phyloP scores from a whole-genome alignment of 2,888 invertebrate genomes.

The Habroteleia sp. region DNA sequence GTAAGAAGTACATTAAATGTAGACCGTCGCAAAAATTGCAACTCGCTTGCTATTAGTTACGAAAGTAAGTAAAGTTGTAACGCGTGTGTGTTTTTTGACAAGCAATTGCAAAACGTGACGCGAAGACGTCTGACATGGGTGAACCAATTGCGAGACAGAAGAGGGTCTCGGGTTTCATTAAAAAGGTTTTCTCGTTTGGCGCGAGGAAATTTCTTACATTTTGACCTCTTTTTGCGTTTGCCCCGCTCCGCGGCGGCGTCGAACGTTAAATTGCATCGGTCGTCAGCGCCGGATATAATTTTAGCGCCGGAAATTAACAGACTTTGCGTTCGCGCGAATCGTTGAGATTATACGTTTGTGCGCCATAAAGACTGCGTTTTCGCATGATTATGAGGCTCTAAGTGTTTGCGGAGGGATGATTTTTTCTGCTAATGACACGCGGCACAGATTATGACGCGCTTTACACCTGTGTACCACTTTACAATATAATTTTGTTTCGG shows the following conservation, averaged over 20 bases:
- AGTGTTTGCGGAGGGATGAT: slow-evolving; percentile 53
- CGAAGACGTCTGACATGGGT: slow-evolving; percentile 6
- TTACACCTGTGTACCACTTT: slow-evolving; percentile 47
- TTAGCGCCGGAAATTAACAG: slow-evolving; percentile 74
- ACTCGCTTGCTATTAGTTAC: background rate
- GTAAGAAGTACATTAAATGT: no score
- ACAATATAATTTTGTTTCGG: slow-evolving; percentile 53
- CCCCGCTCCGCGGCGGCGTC: slow-evolving; percentile 59
- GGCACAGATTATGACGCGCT: slow-evolving; percentile 55
- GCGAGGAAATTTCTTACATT: slow-evolving; percentile 67
- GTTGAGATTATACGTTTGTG: slow-evolving; percentile 62
- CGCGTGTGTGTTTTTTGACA: background rate
- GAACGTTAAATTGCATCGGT: slow-evolving; percentile 76
- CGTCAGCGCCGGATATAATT: slow-evolving; percentile 73
- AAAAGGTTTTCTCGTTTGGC: slow-evolving; percentile 69
- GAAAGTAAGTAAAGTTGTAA: slow-evolving; percentile 16
- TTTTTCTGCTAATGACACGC: slow-evolving; percentile 64
- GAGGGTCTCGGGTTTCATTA: slow-evolving; percentile 65
- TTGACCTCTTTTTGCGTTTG: slow-evolving; percentile 49
- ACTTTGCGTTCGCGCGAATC: slow-evolving; percentile 68
- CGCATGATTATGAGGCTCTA: slow-evolving; percentile 58
- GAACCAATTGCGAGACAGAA: slow-evolving; percentile 13
- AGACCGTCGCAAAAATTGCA: background rate
- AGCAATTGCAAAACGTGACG: slow-evolving; percentile 10
- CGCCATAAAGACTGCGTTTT: slow-evolving; percentile 48